A percentile compares a stretch with the other conserved stretches of the same genome.
Evolutionary conservation across 1,140 invertebrate genomes (phyloP).

Genomic region (Lordiphosa collinella): DNA sequence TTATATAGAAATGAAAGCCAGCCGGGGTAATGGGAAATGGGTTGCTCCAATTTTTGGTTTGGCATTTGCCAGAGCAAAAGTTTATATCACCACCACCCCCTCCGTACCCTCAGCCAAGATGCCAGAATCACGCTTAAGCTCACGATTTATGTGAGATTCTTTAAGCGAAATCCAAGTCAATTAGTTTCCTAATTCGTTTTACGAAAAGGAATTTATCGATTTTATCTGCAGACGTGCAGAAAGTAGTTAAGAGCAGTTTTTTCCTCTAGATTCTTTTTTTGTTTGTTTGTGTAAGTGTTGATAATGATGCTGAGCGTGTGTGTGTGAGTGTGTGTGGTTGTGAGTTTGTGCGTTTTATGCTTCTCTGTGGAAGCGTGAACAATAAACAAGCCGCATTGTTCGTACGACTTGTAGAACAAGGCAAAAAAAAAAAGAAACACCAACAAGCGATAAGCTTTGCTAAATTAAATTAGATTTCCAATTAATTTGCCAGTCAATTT

Average conservation of each 20-base stretch:
- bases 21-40: slow-evolving; percentile 3
- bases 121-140: slow-evolving; percentile 75
- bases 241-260: slow-evolving; percentile 72
- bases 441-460: slow-evolving; percentile 7
- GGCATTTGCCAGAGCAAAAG: slow-evolving; percentile 23
- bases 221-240: slow-evolving; percentile 76
- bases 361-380: slow-evolving; percentile 26
- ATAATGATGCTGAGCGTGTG: slow-evolving; percentile 51
- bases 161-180: slow-evolving; percentile 76
- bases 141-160: slow-evolving; percentile 76
- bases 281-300: slow-evolving; percentile 44
- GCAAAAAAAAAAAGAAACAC: slow-evolving; percentile 11
- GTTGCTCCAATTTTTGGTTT: slow-evolving; percentile 27
- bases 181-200: slow-evolving; percentile 78
- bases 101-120: slow-evolving; percentile 13
- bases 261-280: neutral
- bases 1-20: slow-evolving; percentile 23
- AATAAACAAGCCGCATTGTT: slow-evolving; percentile 69
- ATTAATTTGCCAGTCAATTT: slow-evolving; percentile 43
- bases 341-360: slow-evolving; percentile 51
- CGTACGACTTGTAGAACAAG: slow-evolving; percentile 54
- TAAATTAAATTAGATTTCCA: slow-evolving; percentile 67
- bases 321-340: slow-evolving; percentile 42
- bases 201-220: slow-evolving; percentile 76
- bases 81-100: slow-evolving; percentile 5